Percentiles rank a stretch among this genome's conserved stretches.
Conservation (phyloP, 2,888 invertebrate species). For the Dioctria rufipes region DNA sequence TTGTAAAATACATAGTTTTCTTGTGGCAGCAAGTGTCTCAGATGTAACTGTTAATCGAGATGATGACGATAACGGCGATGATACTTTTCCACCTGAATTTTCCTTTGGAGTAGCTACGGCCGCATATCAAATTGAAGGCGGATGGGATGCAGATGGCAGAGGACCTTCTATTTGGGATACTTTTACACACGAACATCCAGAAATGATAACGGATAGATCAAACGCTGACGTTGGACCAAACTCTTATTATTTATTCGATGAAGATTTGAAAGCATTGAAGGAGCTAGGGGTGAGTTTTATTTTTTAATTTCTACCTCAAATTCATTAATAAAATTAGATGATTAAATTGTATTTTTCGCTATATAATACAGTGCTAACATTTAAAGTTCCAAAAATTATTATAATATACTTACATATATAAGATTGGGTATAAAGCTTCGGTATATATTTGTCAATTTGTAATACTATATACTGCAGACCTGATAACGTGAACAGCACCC, state of each 20-base stretch:
- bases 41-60: constrained; percentile 24
- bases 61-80: constrained; percentile 60
- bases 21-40: background rate
- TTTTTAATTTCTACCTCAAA: background rate
- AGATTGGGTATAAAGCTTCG: too few species aligned
- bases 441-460: too few species aligned
- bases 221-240: constrained; percentile 76
- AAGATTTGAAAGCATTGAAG: constrained; percentile 74
- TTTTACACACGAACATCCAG: constrained; percentile 66
- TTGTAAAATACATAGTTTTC: background rate
- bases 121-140: constrained; percentile 66
- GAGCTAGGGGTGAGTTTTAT: constrained; percentile 70
- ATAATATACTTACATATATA: too few species aligned
- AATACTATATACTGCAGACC: too few species aligned
- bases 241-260: constrained; percentile 75
- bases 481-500: too few species aligned
- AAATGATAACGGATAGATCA: constrained; percentile 70
- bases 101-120: constrained; percentile 65
- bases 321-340: too few species aligned
- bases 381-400: too few species aligned
- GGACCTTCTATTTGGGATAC: constrained; percentile 74
- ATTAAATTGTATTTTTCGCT: too few species aligned
- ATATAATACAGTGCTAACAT: too few species aligned
- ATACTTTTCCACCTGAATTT: constrained; percentile 63
- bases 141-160: constrained; percentile 70